These are phyloP conservation scores for Gambusia holbrooki DNA, from an alignment of 2,113 vertebrate species.

Conservation along the genomic window DNA sequence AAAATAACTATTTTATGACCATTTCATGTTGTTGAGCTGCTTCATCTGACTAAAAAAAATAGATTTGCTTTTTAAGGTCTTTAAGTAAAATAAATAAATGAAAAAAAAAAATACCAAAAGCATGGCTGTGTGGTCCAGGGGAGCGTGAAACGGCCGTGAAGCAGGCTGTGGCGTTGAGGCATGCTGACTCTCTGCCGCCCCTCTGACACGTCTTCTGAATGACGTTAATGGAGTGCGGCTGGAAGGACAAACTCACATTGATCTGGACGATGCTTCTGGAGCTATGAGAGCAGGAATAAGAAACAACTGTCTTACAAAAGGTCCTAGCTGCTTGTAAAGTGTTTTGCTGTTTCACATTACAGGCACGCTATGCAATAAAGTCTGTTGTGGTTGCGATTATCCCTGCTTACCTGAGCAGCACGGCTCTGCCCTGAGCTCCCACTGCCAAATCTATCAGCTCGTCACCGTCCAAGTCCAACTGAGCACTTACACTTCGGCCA, in stretches of 20 bases:
- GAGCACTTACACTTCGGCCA: conserved; percentile 90
- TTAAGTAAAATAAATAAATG: neutral
- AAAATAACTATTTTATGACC: neutral
- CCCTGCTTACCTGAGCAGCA: conserved; percentile 86
- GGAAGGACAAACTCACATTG: conserved; percentile 81
- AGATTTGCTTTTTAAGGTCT: neutral
- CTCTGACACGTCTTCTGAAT: conserved; percentile 87
- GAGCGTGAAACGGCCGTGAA: conserved; percentile 81
- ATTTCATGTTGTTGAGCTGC: neutral
- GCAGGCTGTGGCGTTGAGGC: conserved; percentile 86
- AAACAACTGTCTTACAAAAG: neutral
- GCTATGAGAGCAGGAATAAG: conserved; percentile 64
- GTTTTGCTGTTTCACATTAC: neutral
- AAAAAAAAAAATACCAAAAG: conserved; percentile 74
- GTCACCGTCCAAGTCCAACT: conserved; percentile 88
- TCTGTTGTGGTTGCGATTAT: neutral
- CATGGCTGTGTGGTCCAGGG: conserved; percentile 64
- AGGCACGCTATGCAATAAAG: neutral
- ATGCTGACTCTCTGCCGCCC: conserved; percentile 82
- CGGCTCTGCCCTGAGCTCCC: conserved; percentile 88
- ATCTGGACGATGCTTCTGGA: conserved; percentile 87
- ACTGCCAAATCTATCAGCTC: conserved; percentile 90
- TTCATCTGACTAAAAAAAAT: neutral
- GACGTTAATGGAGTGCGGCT: conserved; percentile 86
- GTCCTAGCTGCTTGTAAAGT: neutral